phyloP scores from a whole-genome alignment of 1,140 invertebrate genomes.

The Nixonia krombeini region DNA sequence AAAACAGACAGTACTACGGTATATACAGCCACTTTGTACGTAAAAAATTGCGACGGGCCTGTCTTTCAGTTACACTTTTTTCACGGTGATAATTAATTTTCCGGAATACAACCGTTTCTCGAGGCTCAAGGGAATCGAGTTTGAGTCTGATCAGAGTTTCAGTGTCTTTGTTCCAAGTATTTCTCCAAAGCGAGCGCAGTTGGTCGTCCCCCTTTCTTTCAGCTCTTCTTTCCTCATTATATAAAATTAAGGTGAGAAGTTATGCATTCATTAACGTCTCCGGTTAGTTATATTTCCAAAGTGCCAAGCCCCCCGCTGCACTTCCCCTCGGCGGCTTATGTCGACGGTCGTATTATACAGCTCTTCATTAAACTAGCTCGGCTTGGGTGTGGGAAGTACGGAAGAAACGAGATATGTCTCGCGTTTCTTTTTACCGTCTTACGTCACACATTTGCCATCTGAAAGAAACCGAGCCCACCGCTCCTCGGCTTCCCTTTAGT shows the following conservation, averaged over 20 bases:
- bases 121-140: neutral
- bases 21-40: too few relatives aligned
- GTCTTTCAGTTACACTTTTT: neutral
- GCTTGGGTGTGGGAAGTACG: slow-evolving; percentile 33
- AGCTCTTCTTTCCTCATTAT: slow-evolving; percentile 36
- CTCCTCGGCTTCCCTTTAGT: slow-evolving; percentile 7
- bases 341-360: slow-evolving; percentile 47
- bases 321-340: slow-evolving; percentile 30
- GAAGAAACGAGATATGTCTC: slow-evolving; percentile 46
- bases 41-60: too few relatives aligned
- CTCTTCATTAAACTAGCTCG: slow-evolving; percentile 56
- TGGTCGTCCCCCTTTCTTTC: slow-evolving; percentile 16
- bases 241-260: slow-evolving; percentile 48
- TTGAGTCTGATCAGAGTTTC: slow-evolving; percentile 3
- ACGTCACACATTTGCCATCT: slow-evolving; percentile 46
- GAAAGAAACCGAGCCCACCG: slow-evolving; percentile 47
- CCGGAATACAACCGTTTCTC: neutral
- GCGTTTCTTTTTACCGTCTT: slow-evolving; percentile 38
- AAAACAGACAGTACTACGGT: too few relatives aligned
- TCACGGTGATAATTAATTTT: neutral
- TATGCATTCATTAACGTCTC: slow-evolving; percentile 51
- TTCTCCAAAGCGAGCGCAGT: neutral
- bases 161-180: slow-evolving; percentile 11
- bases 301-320: slow-evolving; percentile 13
- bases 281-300: slow-evolving; percentile 43